Conservation (phyloP, 2,113 vertebrate genomes). For the Oceanodroma tethys region DNA sequence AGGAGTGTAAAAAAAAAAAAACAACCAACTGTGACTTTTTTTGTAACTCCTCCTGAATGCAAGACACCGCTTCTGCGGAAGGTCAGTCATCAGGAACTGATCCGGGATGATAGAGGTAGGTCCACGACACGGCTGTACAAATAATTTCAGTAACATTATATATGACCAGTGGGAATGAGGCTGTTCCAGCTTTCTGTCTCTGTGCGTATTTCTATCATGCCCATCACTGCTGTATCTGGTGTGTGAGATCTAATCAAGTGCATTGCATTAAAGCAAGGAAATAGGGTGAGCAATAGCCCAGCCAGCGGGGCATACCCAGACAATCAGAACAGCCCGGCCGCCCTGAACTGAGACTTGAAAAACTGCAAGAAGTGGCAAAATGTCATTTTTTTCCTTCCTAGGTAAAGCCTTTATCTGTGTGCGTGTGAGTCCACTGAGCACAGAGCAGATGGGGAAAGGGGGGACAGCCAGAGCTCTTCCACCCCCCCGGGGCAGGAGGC, state of each 20-base stretch:
- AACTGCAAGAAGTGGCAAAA: background rate
- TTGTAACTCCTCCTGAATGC: background rate
- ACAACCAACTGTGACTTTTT: background rate
- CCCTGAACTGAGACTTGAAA: background rate
- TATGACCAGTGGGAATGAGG: background rate
- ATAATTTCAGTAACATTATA: background rate
- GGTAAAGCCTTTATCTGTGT: background rate
- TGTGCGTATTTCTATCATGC: background rate
- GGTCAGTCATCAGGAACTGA: background rate
- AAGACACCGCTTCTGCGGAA: background rate
- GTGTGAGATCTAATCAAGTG: background rate
- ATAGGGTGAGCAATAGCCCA: background rate
- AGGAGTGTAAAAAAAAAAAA: background rate
- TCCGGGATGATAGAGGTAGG: background rate
- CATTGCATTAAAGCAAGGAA: background rate
- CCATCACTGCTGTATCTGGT: background rate
- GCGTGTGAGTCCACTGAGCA: accelerated
- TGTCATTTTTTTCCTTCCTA: background rate
- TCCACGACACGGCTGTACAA: background rate
- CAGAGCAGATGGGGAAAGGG: accelerated
- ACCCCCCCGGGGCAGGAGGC: background rate
- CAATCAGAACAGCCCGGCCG: background rate
- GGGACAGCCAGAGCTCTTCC: background rate
- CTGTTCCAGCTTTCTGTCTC: background rate
- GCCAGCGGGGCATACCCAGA: background rate